Base-by-base conservation (phyloP, 2,888 invertebrate genomes). In the Linnaemya tessellans region DNA sequence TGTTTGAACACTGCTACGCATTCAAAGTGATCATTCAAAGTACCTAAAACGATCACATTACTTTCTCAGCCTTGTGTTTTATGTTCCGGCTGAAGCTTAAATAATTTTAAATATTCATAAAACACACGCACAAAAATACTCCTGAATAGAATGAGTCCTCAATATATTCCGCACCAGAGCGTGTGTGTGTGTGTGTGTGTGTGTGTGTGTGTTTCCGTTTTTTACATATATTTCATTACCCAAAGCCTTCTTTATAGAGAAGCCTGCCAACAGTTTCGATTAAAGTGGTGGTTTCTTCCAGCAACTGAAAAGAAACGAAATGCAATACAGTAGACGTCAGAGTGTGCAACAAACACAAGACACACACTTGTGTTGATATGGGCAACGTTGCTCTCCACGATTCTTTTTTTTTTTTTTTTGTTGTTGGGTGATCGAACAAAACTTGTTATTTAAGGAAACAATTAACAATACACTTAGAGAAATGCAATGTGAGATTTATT, bases 81-180 rank as follows among this genome's bases (percentile, higher is more conserved):
- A 9, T 38, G 56, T 78, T 49, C 10, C 78, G 73, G 70, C 78
- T 46, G 70, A 82, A 82, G 79, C 79, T 85, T 85, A 79, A 71
- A 79, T 65, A 82, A 81, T 81, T 62, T 46, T 51, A 68, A 70
- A 74, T 43, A 74, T 78, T 65, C 58, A 60, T 65, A 46, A 85
- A 82, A 79, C 64, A 70, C 73, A 84, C 64, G 73, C 46, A 77
- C n/a, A 73, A 38, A 68, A 68, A 64, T 7, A 15, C 4, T 71
- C 5, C 13, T 18, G 22, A 60, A 20, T 38, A 3, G 20, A 65
- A 58, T 56, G 65, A 73, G 13, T 49, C 64, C 56, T 65, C 18
- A 30, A 64, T 30, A 22, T 18, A 25, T 20, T 25, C n/a, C 18
- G 41, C 10, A 25, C 18, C 18, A 58, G 3, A 41, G 11, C 18